Conservation (phyloP, 1,140 invertebrate genomes). For the Zophobas atratus region DNA sequence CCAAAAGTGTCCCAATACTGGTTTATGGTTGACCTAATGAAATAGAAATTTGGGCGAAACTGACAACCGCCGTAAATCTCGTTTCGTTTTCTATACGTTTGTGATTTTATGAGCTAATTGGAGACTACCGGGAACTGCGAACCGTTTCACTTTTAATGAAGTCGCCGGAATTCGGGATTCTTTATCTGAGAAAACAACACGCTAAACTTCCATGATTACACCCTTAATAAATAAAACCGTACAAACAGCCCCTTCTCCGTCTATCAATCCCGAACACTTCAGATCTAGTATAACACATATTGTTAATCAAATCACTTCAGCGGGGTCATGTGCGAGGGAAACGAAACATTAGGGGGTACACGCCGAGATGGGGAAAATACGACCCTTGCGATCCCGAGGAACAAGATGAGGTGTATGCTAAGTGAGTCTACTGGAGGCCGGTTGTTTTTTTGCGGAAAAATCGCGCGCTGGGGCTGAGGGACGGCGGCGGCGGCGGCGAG, state of each 20-base stretch:
- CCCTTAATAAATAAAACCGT: no score
- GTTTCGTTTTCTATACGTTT: conserved; percentile 50
- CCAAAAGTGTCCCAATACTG: conserved; percentile 60
- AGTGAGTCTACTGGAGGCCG: background rate
- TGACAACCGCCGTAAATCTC: conserved; percentile 56
- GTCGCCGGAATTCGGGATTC: no score
- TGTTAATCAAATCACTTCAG: conserved; percentile 60
- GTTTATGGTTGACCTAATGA: conserved; percentile 63
- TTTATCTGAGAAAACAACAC: no score
- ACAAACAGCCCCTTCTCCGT: background rate
- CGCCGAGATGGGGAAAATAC: conserved; percentile 40
- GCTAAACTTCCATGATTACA: no score
- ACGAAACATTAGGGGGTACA: conserved; percentile 58
- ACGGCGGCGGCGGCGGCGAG: background rate
- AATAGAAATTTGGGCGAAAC: conserved; percentile 50
- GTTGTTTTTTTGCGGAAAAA: background rate
- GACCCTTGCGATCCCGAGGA: conserved; percentile 31
- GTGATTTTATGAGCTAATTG: conserved; percentile 44
- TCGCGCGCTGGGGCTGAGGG: background rate
- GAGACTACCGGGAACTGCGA: conserved; percentile 25
- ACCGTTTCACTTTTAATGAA: conserved; percentile 35
- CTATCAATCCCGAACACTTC: conserved; percentile 58
- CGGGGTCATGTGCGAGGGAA: conserved; percentile 57
- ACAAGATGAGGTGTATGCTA: conserved; percentile 22
- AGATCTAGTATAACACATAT: conserved; percentile 58